Conservation (phyloP, 2,888 invertebrate genomes). For the Euzophera pinguis region DNA sequence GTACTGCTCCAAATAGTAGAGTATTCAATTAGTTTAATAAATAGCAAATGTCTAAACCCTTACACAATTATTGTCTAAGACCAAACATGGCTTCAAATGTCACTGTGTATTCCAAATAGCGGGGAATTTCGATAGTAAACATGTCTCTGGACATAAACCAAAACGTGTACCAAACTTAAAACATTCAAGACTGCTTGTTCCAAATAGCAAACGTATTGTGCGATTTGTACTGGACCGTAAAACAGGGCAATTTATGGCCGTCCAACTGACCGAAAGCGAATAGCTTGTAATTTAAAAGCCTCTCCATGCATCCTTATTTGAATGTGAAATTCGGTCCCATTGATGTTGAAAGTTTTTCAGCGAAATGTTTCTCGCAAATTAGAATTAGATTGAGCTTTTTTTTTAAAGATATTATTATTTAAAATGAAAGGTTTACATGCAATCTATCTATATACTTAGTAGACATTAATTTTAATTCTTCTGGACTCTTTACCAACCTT, state of each 20-base stretch:
- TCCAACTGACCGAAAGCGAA: conserved; percentile 1
- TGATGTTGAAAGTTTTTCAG: not conserved
- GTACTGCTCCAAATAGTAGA: no score
- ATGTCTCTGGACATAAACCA: no score
- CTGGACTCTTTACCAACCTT: no score
- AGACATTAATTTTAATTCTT: no score
- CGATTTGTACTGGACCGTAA: conserved; percentile 1
- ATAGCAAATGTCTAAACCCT: not conserved
- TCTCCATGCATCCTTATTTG: not conserved
- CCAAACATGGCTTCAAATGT: no score
- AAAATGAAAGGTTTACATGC: no score
- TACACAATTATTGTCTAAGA: no score
- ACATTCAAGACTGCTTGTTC: not conserved
- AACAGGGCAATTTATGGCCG: conserved; percentile 1
- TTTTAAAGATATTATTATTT: no score
- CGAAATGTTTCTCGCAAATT: not conserved
- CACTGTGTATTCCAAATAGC: no score
- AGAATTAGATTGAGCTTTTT: not conserved
- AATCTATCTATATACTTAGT: no score
- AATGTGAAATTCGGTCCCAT: not conserved
- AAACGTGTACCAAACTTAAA: not conserved
- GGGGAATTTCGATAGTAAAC: no score
- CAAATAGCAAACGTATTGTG: not conserved
- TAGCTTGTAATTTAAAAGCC: conserved; percentile 5
- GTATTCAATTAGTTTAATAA: no score